A percentile compares a stretch with the other conserved stretches of the same genome.
Conservation (phyloP, 2,797 vertebrate species). For the Siniperca scherzeri region DNA sequence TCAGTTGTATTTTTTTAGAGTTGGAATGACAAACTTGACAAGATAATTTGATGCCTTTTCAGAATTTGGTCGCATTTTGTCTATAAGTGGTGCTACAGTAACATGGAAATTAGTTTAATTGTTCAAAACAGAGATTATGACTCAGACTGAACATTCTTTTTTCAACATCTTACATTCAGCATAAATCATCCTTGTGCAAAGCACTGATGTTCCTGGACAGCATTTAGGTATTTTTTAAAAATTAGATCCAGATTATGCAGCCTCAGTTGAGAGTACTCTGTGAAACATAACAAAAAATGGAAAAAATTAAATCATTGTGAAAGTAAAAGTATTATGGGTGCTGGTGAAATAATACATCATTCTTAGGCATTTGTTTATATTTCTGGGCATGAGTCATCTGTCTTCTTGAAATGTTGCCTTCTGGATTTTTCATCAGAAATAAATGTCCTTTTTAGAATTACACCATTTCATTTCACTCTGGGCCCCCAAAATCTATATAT, state of each 20-base stretch:
- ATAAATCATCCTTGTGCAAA: background rate
- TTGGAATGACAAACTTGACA: background rate
- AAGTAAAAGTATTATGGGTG: background rate
- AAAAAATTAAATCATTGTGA: background rate
- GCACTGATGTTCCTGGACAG: background rate
- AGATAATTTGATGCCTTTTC: background rate
- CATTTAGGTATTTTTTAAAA: background rate
- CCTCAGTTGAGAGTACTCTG: background rate
- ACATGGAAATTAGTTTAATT: background rate
- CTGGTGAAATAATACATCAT: constrained; percentile 1
- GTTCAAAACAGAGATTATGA: background rate
- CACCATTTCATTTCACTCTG: constrained; percentile 7
- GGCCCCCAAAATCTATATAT: background rate
- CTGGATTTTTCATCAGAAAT: background rate
- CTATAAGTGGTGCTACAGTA: background rate
- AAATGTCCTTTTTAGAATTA: background rate
- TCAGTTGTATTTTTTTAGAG: background rate
- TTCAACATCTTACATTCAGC: background rate
- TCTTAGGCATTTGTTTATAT: constrained; percentile 11
- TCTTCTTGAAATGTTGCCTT: constrained; percentile 8
- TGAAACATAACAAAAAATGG: background rate
- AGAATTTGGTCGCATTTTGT: background rate
- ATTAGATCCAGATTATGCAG: background rate
- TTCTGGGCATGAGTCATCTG: background rate
- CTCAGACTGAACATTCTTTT: too few relatives aligned